A percentile compares a stretch with the other conserved stretches of the same genome.
Conservation (phyloP, 2,888 invertebrate genomes). For the Stenurella melanura region DNA sequence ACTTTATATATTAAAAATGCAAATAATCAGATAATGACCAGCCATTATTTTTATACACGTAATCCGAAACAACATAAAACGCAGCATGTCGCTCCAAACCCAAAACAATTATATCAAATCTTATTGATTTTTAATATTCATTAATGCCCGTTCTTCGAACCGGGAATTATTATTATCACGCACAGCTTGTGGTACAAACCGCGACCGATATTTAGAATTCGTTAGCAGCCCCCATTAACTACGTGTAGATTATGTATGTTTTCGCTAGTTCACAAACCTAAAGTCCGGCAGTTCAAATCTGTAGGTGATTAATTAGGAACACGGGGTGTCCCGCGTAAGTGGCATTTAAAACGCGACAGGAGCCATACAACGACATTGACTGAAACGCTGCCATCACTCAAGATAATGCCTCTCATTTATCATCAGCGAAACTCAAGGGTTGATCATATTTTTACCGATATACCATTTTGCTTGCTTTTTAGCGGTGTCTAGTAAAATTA, state of each 20-base stretch:
- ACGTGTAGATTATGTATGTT: constrained; percentile 18
- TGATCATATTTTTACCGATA: constrained; percentile 43
- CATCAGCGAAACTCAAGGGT: constrained; percentile 58
- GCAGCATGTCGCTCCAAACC: background rate
- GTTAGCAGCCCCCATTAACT: constrained; percentile 8
- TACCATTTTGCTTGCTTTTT: background rate
- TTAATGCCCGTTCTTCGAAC: background rate
- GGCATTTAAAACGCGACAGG: constrained; percentile 67
- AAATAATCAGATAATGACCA: background rate
- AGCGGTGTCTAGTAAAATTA: background rate
- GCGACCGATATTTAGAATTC: constrained; percentile 7
- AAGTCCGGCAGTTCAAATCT: constrained; percentile 51
- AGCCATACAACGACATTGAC: constrained; percentile 67
- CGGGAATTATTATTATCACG: constrained; percentile 7
- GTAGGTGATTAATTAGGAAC: constrained; percentile 58
- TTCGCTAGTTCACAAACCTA: constrained; percentile 34
- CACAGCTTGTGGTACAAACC: constrained; percentile 4
- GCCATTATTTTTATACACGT: background rate
- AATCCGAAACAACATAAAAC: background rate
- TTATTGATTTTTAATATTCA: constrained; percentile 7
- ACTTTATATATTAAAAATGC: background rate
- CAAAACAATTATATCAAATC: constrained; percentile 3
- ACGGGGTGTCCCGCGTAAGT: constrained; percentile 62
- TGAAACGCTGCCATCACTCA: constrained; percentile 68
- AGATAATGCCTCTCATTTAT: constrained; percentile 67